Conservation (phyloP, 2,797 vertebrate genomes). For the Sparidentex hasta region DNA sequence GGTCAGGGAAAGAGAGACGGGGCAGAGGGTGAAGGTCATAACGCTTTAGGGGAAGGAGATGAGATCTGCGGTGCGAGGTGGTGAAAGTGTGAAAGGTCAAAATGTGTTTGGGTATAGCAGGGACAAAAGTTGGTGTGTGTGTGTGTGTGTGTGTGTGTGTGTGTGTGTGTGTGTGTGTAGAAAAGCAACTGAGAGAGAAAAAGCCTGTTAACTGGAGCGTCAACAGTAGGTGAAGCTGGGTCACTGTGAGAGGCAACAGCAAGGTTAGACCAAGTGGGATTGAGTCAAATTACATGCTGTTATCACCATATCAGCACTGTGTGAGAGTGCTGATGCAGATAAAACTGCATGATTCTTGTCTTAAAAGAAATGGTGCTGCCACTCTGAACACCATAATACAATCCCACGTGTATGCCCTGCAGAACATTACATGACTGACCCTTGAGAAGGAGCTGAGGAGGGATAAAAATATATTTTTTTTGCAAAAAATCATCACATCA, state of each 20-base stretch:
- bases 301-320: slow-evolving; percentile 53
- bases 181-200: slow-evolving; percentile 24
- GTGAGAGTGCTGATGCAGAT: slow-evolving; percentile 55
- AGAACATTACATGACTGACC: slow-evolving; percentile 47
- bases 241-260: slow-evolving; percentile 54
- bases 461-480: slow-evolving; percentile 24
- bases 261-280: slow-evolving; percentile 52
- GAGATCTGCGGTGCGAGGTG: slow-evolving; percentile 58
- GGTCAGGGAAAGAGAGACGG: slow-evolving; percentile 57
- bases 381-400: slow-evolving; percentile 26
- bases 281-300: slow-evolving; percentile 44
- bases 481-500: slow-evolving; percentile 53
- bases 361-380: slow-evolving; percentile 44
- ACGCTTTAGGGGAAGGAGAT: slow-evolving; percentile 75
- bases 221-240: slow-evolving; percentile 45
- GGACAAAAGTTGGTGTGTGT: slow-evolving; percentile 17
- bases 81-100: slow-evolving; percentile 76
- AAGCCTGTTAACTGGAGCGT: slow-evolving; percentile 35
- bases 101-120: slow-evolving; percentile 56
- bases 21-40: slow-evolving; percentile 75
- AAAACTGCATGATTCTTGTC: slow-evolving; percentile 29
- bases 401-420: slow-evolving; percentile 49
- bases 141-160: not conserved
- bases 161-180: slow-evolving; percentile 7
- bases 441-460: slow-evolving; percentile 54